Evolutionary conservation across 1,140 invertebrate species (phyloP), one percentile per base, ranked within the genome.

Genomic region (Phocides pigmalion): DNA sequence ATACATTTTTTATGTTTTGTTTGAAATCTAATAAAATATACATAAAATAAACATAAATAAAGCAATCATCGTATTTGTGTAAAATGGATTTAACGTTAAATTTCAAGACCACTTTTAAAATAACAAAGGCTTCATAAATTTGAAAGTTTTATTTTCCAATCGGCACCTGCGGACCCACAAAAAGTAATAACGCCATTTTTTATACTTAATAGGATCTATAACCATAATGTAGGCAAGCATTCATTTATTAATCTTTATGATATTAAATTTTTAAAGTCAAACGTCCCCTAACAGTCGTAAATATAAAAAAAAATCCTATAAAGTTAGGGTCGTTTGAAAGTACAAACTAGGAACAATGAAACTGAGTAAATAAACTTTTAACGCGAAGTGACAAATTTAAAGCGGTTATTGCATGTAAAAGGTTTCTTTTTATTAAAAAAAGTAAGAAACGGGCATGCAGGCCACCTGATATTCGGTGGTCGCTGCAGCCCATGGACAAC

Each of bases 171-270:
- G 49, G 49, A 35, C 14, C 49, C 25, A 32, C 25, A 51, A 51
- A 50, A 32, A 32, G 49, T 51, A 51, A 51, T 51, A 46, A n/a
- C 44, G 17, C 44, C 19, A 22, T 19, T 11, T 22, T 35, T 51
- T 51, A 51, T 51, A 51, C 20, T 51, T 35, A 51, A 35, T 28
- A 35, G 25, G 22, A 11, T n/a, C 49, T 14, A 51, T 51, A 51
- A 51, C 49, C 49, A 17, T 51, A 51, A 51, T 51, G 49, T 35
- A 16, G 49, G 49, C 25, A 35, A 11, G 25, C 49, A 51, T 16
- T 51, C 49, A 51, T 28, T 51, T 51, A 51, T 51, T 51, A 51
- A 51, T 51, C 49, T 51, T 51, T 51, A 51, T 51, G 49, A 35
- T 51, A 51, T 51, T 51, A 51, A 32, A 17, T 35, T 35, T 51